Percentiles rank a stretch among this genome's conserved stretches.
phyloP scores from a whole-genome alignment of 2,113 vertebrate genomes.

The Oplegnathus fasciatus region DNA sequence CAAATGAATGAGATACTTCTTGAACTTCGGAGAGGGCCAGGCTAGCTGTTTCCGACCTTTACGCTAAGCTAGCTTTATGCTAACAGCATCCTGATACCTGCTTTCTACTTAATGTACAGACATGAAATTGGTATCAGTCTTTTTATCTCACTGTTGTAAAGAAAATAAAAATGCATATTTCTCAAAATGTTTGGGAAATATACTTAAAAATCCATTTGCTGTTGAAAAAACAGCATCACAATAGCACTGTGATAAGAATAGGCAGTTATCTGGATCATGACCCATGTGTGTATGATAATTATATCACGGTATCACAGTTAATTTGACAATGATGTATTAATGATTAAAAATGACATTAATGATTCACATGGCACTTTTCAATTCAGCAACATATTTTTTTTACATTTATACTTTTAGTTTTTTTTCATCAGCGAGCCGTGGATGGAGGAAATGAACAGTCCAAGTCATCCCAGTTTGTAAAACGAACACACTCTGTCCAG shows the following conservation, averaged over 20 bases:
- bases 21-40: not conserved
- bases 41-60: not conserved
- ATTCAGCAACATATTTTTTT: constrained; percentile 39
- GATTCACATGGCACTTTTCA: constrained; percentile 54
- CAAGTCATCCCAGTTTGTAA: constrained; percentile 35
- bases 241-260: not conserved
- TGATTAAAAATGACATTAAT: constrained; percentile 40
- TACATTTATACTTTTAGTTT: constrained; percentile 44
- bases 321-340: constrained; percentile 21
- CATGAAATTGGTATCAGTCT: not conserved
- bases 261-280: not conserved
- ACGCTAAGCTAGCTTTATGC: not conserved
- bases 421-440: constrained; percentile 52
- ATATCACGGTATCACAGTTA: constrained; percentile 36
- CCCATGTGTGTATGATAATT: constrained; percentile 11
- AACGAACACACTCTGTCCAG: constrained; percentile 6
- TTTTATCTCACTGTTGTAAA: not conserved
- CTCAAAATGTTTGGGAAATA: no score
- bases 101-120: not conserved
- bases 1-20: not conserved
- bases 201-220: not conserved
- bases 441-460: constrained; percentile 28
- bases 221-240: not conserved
- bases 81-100: not conserved
- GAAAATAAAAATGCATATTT: no score